Conservation (phyloP, 2,113 vertebrate species). For the Chloroceryle aenea region DNA sequence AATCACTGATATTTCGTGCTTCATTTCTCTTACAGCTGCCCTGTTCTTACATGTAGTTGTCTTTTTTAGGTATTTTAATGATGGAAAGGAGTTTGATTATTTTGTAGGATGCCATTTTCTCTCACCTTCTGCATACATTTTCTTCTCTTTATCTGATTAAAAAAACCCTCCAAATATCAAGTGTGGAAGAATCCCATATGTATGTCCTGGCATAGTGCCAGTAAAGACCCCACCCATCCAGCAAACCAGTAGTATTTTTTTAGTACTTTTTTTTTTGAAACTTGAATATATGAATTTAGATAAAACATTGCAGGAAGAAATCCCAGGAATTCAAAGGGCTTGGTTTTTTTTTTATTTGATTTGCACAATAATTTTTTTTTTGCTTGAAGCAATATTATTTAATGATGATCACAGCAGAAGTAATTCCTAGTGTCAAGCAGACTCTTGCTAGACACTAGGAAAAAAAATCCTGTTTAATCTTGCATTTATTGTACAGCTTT, state of each 20-base stretch:
- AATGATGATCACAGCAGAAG: not conserved
- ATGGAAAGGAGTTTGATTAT: not conserved
- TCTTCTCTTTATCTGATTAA: not conserved
- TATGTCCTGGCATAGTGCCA: not conserved
- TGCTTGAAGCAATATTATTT: not conserved
- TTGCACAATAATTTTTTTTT: not conserved
- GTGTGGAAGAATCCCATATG: not conserved
- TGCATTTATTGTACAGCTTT: not conserved
- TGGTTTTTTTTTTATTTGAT: not conserved
- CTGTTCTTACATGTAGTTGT: not conserved
- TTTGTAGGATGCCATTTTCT: not conserved
- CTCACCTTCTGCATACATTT: not conserved
- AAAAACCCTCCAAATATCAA: not conserved
- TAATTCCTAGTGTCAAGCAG: not conserved
- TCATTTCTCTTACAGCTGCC: not conserved
- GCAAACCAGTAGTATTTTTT: not conserved
- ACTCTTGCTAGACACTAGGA: not conserved
- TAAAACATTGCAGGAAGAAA: not conserved
- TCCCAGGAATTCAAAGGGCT: not conserved
- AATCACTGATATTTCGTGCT: not conserved
- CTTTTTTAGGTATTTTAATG: not conserved
- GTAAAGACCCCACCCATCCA: not conserved
- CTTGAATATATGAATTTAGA: not conserved
- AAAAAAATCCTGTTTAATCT: not conserved
- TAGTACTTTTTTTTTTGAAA: not conserved